Percentiles rank a stretch among this genome's conserved stretches.
Conservation (phyloP, 2,113 vertebrate genomes). For the Seriola aureovittata region DNA sequence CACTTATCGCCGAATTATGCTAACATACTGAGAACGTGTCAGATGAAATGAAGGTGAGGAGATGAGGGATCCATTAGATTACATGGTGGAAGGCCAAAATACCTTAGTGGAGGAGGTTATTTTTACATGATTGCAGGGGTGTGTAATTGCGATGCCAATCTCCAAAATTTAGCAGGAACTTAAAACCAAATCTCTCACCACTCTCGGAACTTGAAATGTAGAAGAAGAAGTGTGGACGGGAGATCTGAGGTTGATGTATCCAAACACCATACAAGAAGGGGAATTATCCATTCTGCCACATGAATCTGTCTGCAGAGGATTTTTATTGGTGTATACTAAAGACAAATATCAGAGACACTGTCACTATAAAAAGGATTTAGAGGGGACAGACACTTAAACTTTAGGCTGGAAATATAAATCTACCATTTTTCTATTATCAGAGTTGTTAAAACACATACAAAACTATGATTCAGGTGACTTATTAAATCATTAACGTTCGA, state of each 20-base stretch:
- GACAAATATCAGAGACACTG: neutral
- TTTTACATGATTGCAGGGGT: slow-evolving; percentile 48
- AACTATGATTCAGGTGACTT: slow-evolving; percentile 2
- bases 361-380: slow-evolving; percentile 31
- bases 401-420: neutral
- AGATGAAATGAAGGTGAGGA: slow-evolving; percentile 21
- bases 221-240: neutral
- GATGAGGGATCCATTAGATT: slow-evolving; percentile 53
- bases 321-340: neutral
- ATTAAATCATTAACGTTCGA: slow-evolving; percentile 13
- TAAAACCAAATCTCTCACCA: slow-evolving; percentile 10
- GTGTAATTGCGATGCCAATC: slow-evolving; percentile 60
- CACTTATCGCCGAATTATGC: slow-evolving; percentile 32
- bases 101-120: slow-evolving; percentile 23
- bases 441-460: neutral
- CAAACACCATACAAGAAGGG: neutral
- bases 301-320: slow-evolving; percentile 1
- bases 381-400: neutral
- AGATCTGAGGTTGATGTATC: slow-evolving; percentile 9
- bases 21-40: slow-evolving; percentile 24
- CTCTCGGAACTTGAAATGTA: slow-evolving; percentile 19
- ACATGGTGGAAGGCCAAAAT: slow-evolving; percentile 31
- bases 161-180: slow-evolving; percentile 28
- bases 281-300: neutral
- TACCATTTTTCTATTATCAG: neutral